A percentile compares a stretch with the other conserved stretches of the same genome.
These are phyloP conservation scores for Drosophila colorata DNA, from an alignment of 2,888 invertebrate genomes.

Conservation along the genomic window DNA sequence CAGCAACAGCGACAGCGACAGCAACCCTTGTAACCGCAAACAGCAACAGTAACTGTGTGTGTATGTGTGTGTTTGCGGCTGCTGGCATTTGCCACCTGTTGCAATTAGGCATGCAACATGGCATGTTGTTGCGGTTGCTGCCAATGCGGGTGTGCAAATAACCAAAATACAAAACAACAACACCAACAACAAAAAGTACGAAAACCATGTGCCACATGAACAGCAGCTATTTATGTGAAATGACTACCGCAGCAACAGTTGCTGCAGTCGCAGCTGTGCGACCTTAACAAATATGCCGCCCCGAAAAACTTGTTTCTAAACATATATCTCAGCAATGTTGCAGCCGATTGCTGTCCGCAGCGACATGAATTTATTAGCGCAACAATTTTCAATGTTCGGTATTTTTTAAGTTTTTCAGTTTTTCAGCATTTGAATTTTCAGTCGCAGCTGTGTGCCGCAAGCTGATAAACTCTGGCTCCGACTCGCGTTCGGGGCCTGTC, in stretches of 20 bases:
- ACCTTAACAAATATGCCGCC: constrained; percentile 84
- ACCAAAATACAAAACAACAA: constrained; percentile 33
- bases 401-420: constrained; percentile 33
- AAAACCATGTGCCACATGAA: constrained; percentile 69
- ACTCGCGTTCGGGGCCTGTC: constrained; percentile 35
- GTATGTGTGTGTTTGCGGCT: constrained; percentile 32
- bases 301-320: constrained; percentile 70
- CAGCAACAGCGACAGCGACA: constrained; percentile 28
- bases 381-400: constrained; percentile 63
- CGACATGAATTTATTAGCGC: constrained; percentile 73
- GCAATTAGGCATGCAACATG: constrained; percentile 83
- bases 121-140: constrained; percentile 75
- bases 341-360: constrained; percentile 56
- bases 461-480: constrained; percentile 74
- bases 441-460: constrained; percentile 50
- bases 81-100: constrained; percentile 80
- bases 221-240: constrained; percentile 75
- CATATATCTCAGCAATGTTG: constrained; percentile 64
- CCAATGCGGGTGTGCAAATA: constrained; percentile 67
- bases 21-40: constrained; percentile 65
- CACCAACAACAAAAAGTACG: constrained; percentile 16
- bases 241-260: constrained; percentile 57
- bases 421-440: constrained; percentile 48
- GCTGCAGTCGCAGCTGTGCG: constrained; percentile 71
- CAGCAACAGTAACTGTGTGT: constrained; percentile 38